These are phyloP conservation scores for Spizella passerina DNA, from an alignment of 2,797 vertebrate genomes.

Conservation along the genomic window DNA sequence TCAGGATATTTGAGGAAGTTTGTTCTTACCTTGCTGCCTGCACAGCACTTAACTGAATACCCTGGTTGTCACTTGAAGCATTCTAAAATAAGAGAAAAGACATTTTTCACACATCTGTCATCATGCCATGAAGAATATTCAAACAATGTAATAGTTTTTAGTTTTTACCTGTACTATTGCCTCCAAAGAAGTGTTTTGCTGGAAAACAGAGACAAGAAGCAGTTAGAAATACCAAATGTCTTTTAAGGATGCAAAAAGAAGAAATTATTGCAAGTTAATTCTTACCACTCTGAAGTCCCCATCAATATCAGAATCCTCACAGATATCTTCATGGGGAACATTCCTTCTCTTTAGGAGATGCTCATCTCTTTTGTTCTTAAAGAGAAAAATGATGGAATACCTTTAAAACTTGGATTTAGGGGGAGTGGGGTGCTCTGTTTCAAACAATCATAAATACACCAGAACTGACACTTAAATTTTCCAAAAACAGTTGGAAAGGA, in stretches of 20 bases:
- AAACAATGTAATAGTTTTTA: neutral
- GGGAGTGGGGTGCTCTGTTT: neutral
- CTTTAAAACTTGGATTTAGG: neutral
- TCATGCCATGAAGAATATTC: neutral
- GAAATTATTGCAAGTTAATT: neutral
- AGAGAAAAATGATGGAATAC: neutral
- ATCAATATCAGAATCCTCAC: conserved; percentile 94
- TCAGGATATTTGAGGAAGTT: neutral
- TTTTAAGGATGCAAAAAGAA: neutral
- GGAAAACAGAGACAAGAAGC: conserved; percentile 40
- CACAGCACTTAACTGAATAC: conserved; percentile 95
- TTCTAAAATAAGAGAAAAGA: conserved; percentile 81
- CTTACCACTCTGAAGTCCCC: conserved; percentile 96
- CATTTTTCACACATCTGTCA: neutral
- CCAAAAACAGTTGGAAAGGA: neutral
- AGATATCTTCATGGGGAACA: conserved; percentile 95
- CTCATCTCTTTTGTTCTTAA: conserved; percentile 96
- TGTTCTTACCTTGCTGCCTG: conserved; percentile 93
- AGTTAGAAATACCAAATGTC: neutral
- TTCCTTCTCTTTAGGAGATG: conserved; percentile 98
- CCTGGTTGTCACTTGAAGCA: conserved; percentile 98
- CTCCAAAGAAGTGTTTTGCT: conserved; percentile 99
- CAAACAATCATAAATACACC: neutral
- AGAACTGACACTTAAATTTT: neutral
- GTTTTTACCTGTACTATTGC: conserved; percentile 95